Conservation (phyloP, 2,113 vertebrate species). For the Erinaceus europaeus region DNA sequence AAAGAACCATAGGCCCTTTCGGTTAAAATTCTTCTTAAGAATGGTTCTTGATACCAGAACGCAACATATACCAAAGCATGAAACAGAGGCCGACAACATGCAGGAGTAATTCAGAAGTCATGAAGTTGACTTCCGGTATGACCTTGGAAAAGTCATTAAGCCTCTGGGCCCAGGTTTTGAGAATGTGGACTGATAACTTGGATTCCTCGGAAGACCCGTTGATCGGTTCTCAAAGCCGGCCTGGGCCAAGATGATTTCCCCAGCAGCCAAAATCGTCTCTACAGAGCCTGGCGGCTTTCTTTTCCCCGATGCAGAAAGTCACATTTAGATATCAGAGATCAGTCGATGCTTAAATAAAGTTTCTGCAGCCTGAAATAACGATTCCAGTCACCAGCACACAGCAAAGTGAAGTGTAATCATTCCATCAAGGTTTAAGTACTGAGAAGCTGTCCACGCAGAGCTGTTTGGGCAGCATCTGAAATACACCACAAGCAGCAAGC, state of each 20-base stretch:
- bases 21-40: neutral
- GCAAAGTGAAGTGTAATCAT: neutral
- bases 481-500: neutral
- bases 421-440: neutral
- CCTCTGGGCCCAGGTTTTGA: neutral
- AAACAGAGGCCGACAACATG: neutral
- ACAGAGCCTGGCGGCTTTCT: neutral
- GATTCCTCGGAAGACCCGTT: conserved; percentile 31
- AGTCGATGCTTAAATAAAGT: conserved; percentile 13
- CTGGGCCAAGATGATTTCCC: neutral
- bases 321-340: conserved; percentile 30
- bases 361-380: conserved; percentile 1
- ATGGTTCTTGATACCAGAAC: neutral
- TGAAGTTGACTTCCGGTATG: conserved; percentile 25
- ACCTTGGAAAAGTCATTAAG: conserved; percentile 52
- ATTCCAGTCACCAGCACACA: neutral
- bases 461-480: neutral
- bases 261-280: neutral
- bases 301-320: neutral
- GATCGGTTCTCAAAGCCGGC: neutral
- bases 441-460: neutral
- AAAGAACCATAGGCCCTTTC: neutral
- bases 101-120: neutral
- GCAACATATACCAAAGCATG: neutral
- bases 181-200: conserved; percentile 8